Evolutionary conservation across 2,113 vertebrate genomes (phyloP).

Genomic region (Bos taurus): DNA sequence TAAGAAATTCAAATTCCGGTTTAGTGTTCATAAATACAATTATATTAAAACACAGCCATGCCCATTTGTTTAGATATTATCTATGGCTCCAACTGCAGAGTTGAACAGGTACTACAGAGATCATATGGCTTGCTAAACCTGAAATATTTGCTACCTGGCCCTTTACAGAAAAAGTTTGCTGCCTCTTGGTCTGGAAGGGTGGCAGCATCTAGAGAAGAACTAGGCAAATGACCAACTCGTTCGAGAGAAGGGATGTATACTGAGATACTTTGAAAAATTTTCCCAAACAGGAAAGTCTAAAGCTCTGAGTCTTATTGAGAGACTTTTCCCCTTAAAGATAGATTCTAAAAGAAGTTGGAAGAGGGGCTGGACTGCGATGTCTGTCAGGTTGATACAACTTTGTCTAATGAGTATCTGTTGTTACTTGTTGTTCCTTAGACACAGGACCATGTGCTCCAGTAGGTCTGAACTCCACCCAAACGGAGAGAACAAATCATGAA

Average conservation of each 20-base stretch:
- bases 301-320: background rate
- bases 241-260: background rate
- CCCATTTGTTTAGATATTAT: background rate
- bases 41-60: background rate
- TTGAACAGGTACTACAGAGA: background rate
- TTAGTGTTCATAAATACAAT: background rate
- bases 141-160: background rate
- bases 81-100: background rate
- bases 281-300: background rate
- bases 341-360: background rate
- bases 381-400: background rate
- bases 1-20: constrained; percentile 8
- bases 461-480: background rate
- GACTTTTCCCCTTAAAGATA: background rate
- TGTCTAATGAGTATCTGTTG: background rate
- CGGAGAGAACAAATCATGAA: background rate
- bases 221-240: background rate
- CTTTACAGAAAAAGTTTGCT: background rate
- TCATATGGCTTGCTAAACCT: background rate
- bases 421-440: constrained; percentile 17
- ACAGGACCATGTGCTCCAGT: background rate
- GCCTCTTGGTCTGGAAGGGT: background rate
- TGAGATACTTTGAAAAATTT: background rate
- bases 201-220: background rate
- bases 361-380: background rate